phyloP scores from a whole-genome alignment of 2,888 invertebrate species.

The Cyclophora punctaria region DNA sequence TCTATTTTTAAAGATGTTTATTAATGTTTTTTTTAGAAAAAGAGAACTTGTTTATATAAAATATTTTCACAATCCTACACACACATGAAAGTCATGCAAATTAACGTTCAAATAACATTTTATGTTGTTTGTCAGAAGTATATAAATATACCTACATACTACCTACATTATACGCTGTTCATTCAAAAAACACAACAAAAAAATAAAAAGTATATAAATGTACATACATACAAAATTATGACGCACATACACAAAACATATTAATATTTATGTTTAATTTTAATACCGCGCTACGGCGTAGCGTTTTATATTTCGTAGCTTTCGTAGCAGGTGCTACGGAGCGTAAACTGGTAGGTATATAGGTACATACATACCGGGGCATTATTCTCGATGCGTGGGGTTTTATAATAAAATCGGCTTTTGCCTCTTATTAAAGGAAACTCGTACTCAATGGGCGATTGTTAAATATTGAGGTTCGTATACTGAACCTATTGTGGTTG shows the following conservation, averaged over 20 bases:
- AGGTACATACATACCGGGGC: conserved; percentile 10
- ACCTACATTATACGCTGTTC: no score
- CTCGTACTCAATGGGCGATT: conserved; percentile 29
- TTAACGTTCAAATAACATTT: no score
- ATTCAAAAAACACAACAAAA: no score
- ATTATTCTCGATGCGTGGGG: conserved; percentile 29
- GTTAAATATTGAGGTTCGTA: conserved; percentile 26
- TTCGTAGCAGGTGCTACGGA: conserved; percentile 32
- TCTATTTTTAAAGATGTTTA: no score
- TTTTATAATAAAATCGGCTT: conserved; percentile 27
- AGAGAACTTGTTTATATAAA: no score
- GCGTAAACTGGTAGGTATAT: conserved; percentile 17
- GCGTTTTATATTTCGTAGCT: conserved; percentile 17
- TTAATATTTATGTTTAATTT: conserved; percentile 4
- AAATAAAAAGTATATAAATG: no score
- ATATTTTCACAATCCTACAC: no score
- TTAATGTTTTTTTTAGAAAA: no score
- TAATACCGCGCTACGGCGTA: conserved; percentile 6
- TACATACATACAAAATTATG: no score
- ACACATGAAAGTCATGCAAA: no score
- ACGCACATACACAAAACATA: conserved; percentile 1
- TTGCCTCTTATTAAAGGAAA: conserved; percentile 27
- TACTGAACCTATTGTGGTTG: conserved; percentile 5
- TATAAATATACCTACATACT: no score
- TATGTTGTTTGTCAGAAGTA: no score